A percentile compares a stretch with the other conserved stretches of the same genome.
Evolutionary conservation across 2,113 vertebrate genomes (phyloP).

Genomic region (Argyrosomus japonicus): DNA sequence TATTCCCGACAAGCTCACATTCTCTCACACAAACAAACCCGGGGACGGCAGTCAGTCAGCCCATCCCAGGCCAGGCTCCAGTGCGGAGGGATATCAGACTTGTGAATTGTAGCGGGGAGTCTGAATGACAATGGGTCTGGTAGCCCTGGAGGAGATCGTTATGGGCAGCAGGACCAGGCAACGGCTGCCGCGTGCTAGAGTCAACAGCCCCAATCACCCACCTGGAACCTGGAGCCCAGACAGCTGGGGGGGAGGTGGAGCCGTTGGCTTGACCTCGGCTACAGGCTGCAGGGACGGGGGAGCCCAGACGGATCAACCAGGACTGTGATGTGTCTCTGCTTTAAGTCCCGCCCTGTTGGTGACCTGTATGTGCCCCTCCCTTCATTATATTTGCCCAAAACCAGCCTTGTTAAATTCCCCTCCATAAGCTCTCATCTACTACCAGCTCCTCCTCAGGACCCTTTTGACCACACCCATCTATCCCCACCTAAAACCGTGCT

Average conservation of each 20-base stretch:
- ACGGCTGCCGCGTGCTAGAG: constrained; percentile 54
- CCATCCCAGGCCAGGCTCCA: constrained; percentile 74
- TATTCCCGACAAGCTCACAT: constrained; percentile 47
- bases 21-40: constrained; percentile 49
- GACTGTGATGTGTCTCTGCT: constrained; percentile 35
- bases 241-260: constrained; percentile 63
- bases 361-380: constrained; percentile 46
- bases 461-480: constrained; percentile 49
- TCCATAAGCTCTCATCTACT: constrained; percentile 25
- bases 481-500: constrained; percentile 60
- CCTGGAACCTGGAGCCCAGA: constrained; percentile 80
- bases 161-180: constrained; percentile 57
- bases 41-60: constrained; percentile 47
- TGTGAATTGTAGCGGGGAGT: constrained; percentile 68
- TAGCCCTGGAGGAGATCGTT: constrained; percentile 78
- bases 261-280: constrained; percentile 33
- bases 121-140: constrained; percentile 78
- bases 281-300: constrained; percentile 53
- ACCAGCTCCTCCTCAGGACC: constrained; percentile 36
- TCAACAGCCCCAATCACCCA: constrained; percentile 76
- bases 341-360: constrained; percentile 32
- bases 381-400: constrained; percentile 46
- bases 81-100: constrained; percentile 69
- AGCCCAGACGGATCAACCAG: constrained; percentile 50
- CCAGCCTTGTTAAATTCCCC: constrained; percentile 28